These are phyloP conservation scores for Alitta virens DNA, from an alignment of 2,888 invertebrate species.

Conservation along the genomic window DNA sequence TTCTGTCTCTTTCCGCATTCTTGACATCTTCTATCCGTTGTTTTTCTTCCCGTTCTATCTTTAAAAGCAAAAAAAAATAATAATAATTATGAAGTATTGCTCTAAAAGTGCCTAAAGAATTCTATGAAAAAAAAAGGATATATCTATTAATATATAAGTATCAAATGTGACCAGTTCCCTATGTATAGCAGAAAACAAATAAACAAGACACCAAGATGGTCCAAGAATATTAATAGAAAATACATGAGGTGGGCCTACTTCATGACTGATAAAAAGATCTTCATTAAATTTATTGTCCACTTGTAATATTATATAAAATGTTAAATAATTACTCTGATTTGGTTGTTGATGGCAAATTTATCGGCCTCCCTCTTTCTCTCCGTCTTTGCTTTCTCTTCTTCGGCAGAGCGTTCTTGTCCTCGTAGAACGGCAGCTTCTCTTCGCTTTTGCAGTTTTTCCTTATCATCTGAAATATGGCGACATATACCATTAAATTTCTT, in stretches of 20 bases:
- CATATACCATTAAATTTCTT: no score
- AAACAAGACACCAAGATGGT: no score
- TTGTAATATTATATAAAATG: background rate
- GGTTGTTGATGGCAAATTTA: conserved; percentile 63
- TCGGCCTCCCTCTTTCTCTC: conserved; percentile 45
- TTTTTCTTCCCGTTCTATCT: conserved; percentile 63
- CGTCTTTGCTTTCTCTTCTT: conserved; percentile 59
- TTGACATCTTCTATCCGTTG: conserved; percentile 67
- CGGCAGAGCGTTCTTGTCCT: conserved; percentile 60
- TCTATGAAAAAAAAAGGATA: no score
- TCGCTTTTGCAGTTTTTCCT: conserved; percentile 47
- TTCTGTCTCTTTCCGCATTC: conserved; percentile 65
- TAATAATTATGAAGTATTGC: background rate
- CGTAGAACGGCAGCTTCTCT: conserved; percentile 59
- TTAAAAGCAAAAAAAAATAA: background rate
- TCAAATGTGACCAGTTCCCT: no score
- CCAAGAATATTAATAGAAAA: no score
- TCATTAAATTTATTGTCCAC: no score
- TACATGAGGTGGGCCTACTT: no score
- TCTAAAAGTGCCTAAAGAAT: no score
- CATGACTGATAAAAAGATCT: no score
- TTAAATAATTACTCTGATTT: conserved; percentile 60
- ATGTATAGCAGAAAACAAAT: no score
- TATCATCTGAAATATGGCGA: conserved; percentile 37
- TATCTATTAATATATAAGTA: no score